Evolutionary conservation across 2,888 invertebrate species (phyloP).

Genomic region (Caenorhabditis sinica): DNA sequence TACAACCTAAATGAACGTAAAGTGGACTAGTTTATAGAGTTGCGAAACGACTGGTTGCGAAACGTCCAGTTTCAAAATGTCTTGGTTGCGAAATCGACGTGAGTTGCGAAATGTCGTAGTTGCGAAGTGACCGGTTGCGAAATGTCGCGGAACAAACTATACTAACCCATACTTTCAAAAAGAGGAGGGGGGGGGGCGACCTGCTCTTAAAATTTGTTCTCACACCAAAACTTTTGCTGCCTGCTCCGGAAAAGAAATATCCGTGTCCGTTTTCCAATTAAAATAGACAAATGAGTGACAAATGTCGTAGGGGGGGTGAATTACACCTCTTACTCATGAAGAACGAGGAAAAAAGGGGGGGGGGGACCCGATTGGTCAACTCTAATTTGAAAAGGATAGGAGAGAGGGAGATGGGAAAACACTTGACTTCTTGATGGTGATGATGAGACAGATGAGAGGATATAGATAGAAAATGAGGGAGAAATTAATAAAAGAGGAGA

Average conservation of each 20-base stretch:
- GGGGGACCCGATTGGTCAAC: constrained; percentile 12
- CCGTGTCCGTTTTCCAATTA: constrained; percentile 61
- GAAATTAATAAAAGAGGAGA: not conserved
- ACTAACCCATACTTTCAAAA: too few species aligned
- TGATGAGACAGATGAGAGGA: constrained; percentile 4
- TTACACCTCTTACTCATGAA: constrained; percentile 28
- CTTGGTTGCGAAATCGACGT: too few species aligned
- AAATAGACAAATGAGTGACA: constrained; percentile 63
- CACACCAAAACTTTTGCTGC: not conserved
- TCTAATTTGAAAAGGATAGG: constrained; percentile 31
- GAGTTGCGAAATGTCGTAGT: too few species aligned
- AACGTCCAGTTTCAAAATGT: too few species aligned
- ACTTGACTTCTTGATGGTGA: constrained; percentile 26
- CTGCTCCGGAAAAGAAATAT: not conserved
- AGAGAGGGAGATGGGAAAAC: constrained; percentile 25
- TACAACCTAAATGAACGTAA: too few species aligned
- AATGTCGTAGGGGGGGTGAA: constrained; percentile 21
- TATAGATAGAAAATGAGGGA: not conserved
- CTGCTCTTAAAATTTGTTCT: not conserved
- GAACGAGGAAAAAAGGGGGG: not conserved
- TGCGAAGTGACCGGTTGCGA: too few species aligned
- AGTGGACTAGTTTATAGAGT: too few species aligned
- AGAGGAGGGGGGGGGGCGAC: too few species aligned
- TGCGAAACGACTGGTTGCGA: too few species aligned
- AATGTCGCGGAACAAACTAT: too few species aligned